Evolutionary conservation across 1,140 invertebrate genomes (phyloP).

Genomic region (Drosophila trapezifrons): DNA sequence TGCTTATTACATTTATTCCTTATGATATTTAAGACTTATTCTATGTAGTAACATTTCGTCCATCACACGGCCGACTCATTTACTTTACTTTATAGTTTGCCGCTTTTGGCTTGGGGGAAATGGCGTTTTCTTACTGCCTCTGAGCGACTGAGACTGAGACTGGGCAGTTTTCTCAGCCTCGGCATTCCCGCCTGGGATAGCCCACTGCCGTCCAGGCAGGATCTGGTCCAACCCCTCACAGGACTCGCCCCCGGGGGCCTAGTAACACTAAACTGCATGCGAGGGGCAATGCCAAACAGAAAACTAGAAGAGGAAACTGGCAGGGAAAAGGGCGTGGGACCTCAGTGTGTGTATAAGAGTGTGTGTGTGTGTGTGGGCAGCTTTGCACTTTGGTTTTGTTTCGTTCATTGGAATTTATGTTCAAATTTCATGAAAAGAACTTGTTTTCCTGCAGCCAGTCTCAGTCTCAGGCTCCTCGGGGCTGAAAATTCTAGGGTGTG

Average conservation of each 20-base stretch:
- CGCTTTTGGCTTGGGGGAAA: conserved; percentile 46
- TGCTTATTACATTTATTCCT: neutral
- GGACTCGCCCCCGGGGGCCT: conserved; percentile 36
- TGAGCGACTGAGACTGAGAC: conserved; percentile 33
- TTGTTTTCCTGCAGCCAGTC: conserved; percentile 62
- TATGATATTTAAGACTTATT: neutral
- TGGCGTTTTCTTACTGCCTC: conserved; percentile 64
- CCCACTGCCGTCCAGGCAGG: conserved; percentile 19
- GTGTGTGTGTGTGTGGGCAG: conserved; percentile 41
- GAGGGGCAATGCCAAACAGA: conserved; percentile 48
- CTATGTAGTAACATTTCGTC: conserved; percentile 12
- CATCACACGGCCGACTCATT: conserved; percentile 8
- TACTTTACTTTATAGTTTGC: conserved; percentile 66
- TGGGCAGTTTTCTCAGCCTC: conserved; percentile 58
- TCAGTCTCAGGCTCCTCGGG: conserved; percentile 32
- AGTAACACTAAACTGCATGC: conserved; percentile 73
- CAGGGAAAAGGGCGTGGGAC: neutral
- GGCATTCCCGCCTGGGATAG: conserved; percentile 19
- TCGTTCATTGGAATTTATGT: conserved; percentile 78
- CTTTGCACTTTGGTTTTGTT: conserved; percentile 72
- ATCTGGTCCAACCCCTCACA: conserved; percentile 18
- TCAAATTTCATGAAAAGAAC: conserved; percentile 78
- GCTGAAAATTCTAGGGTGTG: conserved; percentile 30
- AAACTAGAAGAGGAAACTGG: conserved; percentile 30
- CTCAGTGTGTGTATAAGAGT: conserved; percentile 3